phyloP scores from a whole-genome alignment of 2,113 vertebrate genomes.

The Malurus cyaneus region DNA sequence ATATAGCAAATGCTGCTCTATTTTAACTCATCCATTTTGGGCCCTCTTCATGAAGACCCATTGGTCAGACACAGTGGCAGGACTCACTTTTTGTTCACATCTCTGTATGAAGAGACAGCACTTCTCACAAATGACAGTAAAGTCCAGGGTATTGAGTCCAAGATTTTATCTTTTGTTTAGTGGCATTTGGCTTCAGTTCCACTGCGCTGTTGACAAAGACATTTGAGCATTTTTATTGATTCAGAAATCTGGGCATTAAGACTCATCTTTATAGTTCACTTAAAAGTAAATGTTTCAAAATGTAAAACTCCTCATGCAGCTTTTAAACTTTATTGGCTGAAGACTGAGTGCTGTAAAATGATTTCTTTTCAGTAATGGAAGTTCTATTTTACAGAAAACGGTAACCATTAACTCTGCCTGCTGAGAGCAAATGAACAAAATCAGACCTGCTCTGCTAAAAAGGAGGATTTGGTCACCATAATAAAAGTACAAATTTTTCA shows the following conservation, averaged over 20 bases:
- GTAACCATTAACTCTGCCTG: slow-evolving; percentile 14
- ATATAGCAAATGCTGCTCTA: not conserved
- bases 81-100: not conserved
- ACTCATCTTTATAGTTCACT: slow-evolving; percentile 36
- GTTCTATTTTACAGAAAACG: not conserved
- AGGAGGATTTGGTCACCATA: not conserved
- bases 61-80: not conserved
- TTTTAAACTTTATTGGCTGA: slow-evolving; percentile 44
- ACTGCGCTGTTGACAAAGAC: slow-evolving; percentile 3
- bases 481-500: slow-evolving; percentile 1
- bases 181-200: slow-evolving; percentile 29
- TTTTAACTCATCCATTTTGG: not conserved
- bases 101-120: not conserved
- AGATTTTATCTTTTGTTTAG: slow-evolving; percentile 25
- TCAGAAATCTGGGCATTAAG: slow-evolving; percentile 20
- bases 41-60: not conserved
- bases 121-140: not conserved
- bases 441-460: not conserved
- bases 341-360: not conserved
- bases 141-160: not conserved
- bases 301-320: slow-evolving; percentile 10
- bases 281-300: slow-evolving; percentile 44
- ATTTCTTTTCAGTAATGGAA: not conserved
- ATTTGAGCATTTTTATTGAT: slow-evolving; percentile 28
- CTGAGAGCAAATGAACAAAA: slow-evolving; percentile 31